Percentiles rank a stretch among this genome's conserved stretches.
Evolutionary conservation across 2,113 vertebrate genomes (phyloP).

Genomic region (Clinocottus analis): DNA sequence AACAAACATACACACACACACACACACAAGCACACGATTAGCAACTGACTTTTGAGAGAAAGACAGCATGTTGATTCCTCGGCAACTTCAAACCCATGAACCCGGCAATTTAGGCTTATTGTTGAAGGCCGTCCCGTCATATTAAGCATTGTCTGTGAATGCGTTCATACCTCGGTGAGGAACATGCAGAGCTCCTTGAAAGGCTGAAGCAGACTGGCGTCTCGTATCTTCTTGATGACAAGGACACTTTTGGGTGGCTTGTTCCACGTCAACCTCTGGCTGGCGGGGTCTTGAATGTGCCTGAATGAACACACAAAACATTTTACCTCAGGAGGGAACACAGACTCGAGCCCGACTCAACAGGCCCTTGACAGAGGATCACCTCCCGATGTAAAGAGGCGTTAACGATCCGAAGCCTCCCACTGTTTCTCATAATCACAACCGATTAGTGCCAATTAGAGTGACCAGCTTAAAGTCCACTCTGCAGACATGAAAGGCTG

Average conservation of each 20-base stretch:
- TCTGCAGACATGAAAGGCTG: background rate
- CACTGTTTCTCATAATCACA: conserved; percentile 8
- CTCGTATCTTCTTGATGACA: conserved; percentile 95
- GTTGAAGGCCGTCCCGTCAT: background rate
- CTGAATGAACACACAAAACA: conserved; percentile 79
- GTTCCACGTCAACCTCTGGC: conserved; percentile 97
- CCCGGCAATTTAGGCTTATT: background rate
- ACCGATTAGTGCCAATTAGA: conserved; percentile 40
- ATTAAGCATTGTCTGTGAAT: background rate
- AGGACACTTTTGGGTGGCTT: conserved; percentile 98
- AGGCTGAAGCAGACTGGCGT: conserved; percentile 91
- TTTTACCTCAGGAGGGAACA: background rate
- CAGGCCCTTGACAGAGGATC: background rate
- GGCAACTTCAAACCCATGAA: background rate
- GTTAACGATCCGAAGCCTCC: conserved; percentile 12
- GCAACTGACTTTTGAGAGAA: background rate
- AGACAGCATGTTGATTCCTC: background rate
- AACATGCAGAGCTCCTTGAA: conserved; percentile 95
- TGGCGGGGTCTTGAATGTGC: conserved; percentile 99
- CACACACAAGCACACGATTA: background rate
- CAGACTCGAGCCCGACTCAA: background rate
- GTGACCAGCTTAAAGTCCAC: conserved; percentile 28
- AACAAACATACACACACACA: conserved; percentile 4
- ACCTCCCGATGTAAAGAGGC: conserved; percentile 5
- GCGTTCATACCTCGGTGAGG: conserved; percentile 88